These are phyloP conservation scores for Eulemur coronatus DNA, from an alignment of 2,797 vertebrate genomes.

Conservation along the genomic window DNA sequence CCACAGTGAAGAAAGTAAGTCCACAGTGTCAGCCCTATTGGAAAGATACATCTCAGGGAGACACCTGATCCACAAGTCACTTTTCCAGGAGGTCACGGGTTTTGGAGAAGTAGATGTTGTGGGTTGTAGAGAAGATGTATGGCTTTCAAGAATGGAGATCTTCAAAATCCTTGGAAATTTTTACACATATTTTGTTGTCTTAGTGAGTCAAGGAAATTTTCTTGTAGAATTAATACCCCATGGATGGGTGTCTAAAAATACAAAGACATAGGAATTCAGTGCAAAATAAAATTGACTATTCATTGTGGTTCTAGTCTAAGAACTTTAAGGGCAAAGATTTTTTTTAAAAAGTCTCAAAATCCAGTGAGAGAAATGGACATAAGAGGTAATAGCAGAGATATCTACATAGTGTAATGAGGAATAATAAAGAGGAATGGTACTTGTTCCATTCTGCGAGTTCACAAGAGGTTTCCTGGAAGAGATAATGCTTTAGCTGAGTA, in stretches of 20 bases:
- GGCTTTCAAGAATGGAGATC: not conserved
- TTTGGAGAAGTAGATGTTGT: not conserved
- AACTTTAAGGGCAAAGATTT: not conserved
- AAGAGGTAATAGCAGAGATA: not conserved
- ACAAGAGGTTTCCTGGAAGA: conserved; percentile 58
- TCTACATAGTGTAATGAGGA: not conserved
- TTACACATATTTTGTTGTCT: not conserved
- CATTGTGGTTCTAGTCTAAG: not conserved
- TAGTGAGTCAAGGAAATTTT: not conserved
- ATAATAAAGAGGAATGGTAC: not conserved
- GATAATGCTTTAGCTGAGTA: conserved; percentile 42
- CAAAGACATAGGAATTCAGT: conserved; percentile 16
- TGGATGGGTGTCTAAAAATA: not conserved
- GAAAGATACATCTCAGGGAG: not conserved
- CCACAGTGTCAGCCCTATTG: not conserved
- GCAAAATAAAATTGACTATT: not conserved
- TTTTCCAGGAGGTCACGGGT: not conserved
- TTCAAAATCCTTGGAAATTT: not conserved
- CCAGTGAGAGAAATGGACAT: not conserved
- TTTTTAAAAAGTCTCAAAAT: not conserved
- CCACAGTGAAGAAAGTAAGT: not conserved
- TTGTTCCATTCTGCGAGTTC: conserved; percentile 44
- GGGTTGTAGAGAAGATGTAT: not conserved
- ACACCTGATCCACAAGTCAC: not conserved
- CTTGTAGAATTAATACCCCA: not conserved